Conservation (phyloP, 2,113 vertebrate genomes). For the Turdus rufiventris region DNA sequence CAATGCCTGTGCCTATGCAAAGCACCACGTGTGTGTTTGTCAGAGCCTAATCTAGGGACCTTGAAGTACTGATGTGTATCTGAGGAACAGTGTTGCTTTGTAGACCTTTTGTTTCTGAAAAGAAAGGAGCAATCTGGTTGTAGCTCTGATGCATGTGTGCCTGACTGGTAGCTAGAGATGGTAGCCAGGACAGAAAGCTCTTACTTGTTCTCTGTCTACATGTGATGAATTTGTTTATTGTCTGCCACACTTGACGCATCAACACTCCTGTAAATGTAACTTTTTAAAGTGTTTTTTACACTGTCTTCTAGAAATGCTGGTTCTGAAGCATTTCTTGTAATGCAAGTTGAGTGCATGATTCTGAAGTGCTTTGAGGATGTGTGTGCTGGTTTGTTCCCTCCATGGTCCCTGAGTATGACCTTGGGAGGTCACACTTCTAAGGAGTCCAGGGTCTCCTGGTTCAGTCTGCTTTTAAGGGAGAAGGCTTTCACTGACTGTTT, state of each 20-base stretch:
- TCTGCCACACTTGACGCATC: fast-evolving
- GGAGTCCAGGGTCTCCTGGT: neutral
- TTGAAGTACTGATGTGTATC: neutral
- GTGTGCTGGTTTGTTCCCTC: neutral
- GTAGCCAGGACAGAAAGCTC: neutral
- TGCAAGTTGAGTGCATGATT: neutral
- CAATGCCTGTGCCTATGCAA: neutral
- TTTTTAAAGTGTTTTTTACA: neutral
- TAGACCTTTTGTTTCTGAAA: neutral
- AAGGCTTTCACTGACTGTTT: neutral
- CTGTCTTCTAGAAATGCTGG: neutral
- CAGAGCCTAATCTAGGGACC: neutral
- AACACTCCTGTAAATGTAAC: neutral
- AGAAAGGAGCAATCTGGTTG: neutral
- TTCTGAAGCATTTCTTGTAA: neutral
- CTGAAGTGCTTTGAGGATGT: neutral
- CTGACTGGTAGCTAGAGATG: neutral
- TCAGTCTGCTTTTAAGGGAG: neutral
- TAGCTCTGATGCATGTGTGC: neutral
- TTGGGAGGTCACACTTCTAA: neutral
- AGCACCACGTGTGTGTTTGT: fast-evolving
- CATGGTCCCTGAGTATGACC: neutral
- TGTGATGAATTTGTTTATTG: neutral
- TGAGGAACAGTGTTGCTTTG: neutral
- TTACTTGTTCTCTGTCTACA: neutral